Evolutionary conservation across 2,113 vertebrate species (phyloP).

Genomic region (Poeciliopsis retropinna): DNA sequence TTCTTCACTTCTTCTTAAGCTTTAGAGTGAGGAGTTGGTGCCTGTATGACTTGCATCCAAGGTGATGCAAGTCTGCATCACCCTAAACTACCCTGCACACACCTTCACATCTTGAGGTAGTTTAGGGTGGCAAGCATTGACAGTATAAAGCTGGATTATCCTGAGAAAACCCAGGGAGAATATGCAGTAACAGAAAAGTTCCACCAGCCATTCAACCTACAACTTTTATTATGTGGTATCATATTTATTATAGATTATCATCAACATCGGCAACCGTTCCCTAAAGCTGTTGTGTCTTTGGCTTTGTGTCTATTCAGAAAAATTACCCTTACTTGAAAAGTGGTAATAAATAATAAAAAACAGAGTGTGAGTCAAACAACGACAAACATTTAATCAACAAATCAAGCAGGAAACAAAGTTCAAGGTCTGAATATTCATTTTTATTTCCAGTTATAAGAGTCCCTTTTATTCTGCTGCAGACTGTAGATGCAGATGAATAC

Average conservation of each 20-base stretch:
- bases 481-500: background rate
- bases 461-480: background rate
- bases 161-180: background rate
- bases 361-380: background rate
- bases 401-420: background rate
- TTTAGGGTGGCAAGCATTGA: too few species aligned
- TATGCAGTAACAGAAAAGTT: background rate
- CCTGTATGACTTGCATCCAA: too few species aligned
- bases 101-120: too few species aligned
- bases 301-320: background rate
- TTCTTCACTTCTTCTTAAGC: too few species aligned
- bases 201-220: too few species aligned
- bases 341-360: background rate
- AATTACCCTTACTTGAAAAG: background rate
- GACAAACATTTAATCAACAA: background rate
- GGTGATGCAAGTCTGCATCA: too few species aligned
- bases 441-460: background rate
- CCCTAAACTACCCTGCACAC: too few species aligned
- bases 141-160: background rate
- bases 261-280: too few species aligned
- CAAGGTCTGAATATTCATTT: background rate
- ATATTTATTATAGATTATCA: too few species aligned
- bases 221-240: too few species aligned
- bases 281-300: too few species aligned
- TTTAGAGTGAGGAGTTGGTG: too few species aligned